A percentile compares a stretch with the other conserved stretches of the same genome.
These are phyloP conservation scores for Dasyornis broadbenti DNA, from an alignment of 2,113 vertebrate species.

Conservation along the genomic window DNA sequence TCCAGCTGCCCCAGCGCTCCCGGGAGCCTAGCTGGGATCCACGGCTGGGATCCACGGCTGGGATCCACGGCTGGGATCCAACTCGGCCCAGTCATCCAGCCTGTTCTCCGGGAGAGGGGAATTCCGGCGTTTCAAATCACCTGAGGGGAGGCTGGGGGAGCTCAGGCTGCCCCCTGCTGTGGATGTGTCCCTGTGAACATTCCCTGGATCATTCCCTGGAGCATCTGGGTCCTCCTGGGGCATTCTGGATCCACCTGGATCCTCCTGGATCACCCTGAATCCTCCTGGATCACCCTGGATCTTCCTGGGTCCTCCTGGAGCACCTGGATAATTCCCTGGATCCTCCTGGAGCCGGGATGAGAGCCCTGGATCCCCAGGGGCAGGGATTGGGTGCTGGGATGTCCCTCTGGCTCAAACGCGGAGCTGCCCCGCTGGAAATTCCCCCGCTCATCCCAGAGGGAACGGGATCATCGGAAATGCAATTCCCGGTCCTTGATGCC, in stretches of 20 bases:
- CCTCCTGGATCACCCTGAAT: not conserved
- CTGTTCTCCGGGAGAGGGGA: not conserved
- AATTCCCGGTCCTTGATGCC: not conserved
- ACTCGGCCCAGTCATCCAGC: not conserved
- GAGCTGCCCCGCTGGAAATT: accelerated
- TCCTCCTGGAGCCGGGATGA: not conserved
- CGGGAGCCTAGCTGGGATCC: not conserved
- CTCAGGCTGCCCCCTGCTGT: not conserved
- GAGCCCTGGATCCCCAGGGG: not conserved
- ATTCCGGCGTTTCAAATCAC: not conserved
- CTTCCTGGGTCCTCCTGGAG: not conserved
- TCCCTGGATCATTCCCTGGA: not conserved
- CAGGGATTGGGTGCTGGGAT: not conserved
- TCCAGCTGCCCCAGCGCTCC: not conserved
- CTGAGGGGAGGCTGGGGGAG: not conserved
- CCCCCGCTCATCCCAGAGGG: not conserved
- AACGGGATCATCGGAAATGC: accelerated
- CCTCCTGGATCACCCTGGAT: too few relatives aligned
- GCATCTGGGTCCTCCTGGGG: too few relatives aligned
- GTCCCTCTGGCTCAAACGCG: not conserved
- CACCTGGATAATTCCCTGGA: too few relatives aligned
- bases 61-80: not conserved
- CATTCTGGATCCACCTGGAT: not conserved
- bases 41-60: not conserved
- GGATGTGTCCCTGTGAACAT: not conserved